These are phyloP conservation scores for Dermochelys coriacea DNA, from an alignment of 2,797 vertebrate species.

Conservation along the genomic window DNA sequence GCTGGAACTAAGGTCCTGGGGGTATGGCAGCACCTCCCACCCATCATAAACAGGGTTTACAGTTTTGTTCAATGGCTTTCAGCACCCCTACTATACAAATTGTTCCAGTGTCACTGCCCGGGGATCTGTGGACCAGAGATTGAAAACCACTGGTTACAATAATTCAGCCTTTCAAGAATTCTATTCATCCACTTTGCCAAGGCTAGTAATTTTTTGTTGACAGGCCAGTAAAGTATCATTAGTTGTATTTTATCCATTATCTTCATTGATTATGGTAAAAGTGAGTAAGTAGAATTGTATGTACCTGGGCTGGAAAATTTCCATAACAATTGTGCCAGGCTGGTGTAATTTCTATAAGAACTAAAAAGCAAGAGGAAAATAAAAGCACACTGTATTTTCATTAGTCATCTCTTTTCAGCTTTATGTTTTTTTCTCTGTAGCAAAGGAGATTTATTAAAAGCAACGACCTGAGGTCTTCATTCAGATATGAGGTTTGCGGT, in stretches of 20 bases:
- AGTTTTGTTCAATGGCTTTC: not conserved
- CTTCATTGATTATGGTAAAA: rapidly evolving
- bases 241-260: not conserved
- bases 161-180: not conserved
- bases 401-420: slow-evolving; percentile 70
- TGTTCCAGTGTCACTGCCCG: not conserved
- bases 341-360: not conserved
- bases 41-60: not conserved
- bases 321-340: not conserved
- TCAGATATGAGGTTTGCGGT: slow-evolving; percentile 76
- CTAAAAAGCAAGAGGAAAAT: not conserved
- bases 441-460: slow-evolving; percentile 80
- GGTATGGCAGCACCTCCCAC: not conserved
- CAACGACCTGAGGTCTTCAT: slow-evolving; percentile 73
- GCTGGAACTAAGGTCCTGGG: not conserved
- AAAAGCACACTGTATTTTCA: slow-evolving; percentile 49
- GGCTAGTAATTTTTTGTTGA: not conserved
- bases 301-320: rapidly evolving
- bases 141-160: not conserved
- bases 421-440: slow-evolving; percentile 66
- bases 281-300: not conserved
- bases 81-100: not conserved
- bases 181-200: not conserved
- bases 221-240: not conserved
- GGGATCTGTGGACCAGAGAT: not conserved